Conservation (phyloP, 2,888 invertebrate species). For the Tetranychus piercei region DNA sequence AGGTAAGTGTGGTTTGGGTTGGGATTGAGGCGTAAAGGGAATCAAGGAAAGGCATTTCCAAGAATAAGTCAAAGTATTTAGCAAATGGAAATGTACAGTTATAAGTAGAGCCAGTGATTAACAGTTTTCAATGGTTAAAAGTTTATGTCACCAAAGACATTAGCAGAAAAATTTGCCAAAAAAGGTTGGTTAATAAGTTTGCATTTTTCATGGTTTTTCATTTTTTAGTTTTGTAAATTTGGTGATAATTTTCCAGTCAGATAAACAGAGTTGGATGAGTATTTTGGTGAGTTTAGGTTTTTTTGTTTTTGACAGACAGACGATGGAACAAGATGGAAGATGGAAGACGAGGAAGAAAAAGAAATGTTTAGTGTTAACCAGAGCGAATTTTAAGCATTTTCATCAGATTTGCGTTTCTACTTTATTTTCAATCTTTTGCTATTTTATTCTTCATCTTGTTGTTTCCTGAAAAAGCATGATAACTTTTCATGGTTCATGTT, state of each 20-base stretch:
- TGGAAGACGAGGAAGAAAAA: slow-evolving; percentile 4
- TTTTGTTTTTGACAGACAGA: not conserved
- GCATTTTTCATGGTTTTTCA: not conserved
- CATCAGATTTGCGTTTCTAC: too few relatives aligned
- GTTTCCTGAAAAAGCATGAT: too few relatives aligned
- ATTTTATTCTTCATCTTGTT: too few relatives aligned
- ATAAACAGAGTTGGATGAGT: not conserved
- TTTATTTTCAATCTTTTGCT: too few relatives aligned
- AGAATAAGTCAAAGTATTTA: too few relatives aligned
- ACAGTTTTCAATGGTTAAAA: not conserved
- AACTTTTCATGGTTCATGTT: too few relatives aligned
- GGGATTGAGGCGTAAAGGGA: too few relatives aligned
- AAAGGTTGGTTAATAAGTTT: not conserved
- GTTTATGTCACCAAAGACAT: not conserved
- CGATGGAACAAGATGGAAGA: not conserved
- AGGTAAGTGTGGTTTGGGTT: too few relatives aligned
- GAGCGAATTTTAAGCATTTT: not conserved
- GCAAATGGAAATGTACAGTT: too few relatives aligned
- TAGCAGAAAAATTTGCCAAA: not conserved
- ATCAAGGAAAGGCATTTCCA: too few relatives aligned
- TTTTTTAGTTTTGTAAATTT: not conserved
- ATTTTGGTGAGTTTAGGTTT: too few relatives aligned
- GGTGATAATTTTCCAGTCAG: not conserved
- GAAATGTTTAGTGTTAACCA: not conserved
- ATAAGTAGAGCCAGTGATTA: not conserved